Base-by-base conservation (phyloP, 2,113 vertebrate species). In the Misgurnus anguillicaudatus region DNA sequence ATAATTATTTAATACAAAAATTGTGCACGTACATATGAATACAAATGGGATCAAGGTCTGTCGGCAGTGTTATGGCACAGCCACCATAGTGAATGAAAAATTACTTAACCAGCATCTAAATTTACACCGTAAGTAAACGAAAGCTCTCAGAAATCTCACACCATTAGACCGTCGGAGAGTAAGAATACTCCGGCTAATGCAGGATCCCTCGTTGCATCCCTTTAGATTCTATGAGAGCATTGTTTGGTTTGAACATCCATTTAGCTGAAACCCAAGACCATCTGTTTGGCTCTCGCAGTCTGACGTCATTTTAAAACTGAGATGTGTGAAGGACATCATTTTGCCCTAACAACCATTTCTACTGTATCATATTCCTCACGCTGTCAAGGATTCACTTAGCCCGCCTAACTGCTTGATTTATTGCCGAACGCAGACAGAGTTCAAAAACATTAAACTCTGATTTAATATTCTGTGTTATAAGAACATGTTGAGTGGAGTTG, bases 241-340 rank as follows among this genome's bases (percentile, higher is more conserved):
- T 62, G 71, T 74, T 47, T 61, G 71, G 38, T 47, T 74, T 31
- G 71, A 21, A 36, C 41, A 14, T 75, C 21, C 73, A 75, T 75
- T 75, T 64, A 58, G 41, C 24, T 75, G 73, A 51, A 75, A 69
- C 65, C 77, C 47, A 19, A 69, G 14, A n/a, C 14, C 21, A 68
- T 60, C 47, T 53, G 61, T 48, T 51, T 77, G 31, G 21, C 61
- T 55, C 47, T 14, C 16, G 14, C 9, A 2, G 61, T 0, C 51
- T 38, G 51, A 71, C 69, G 14, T 6, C 1, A 6, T 5, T 39
- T 71, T 19, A 71, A 55, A 2, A 24, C 47, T 48, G 14, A 53
- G 36, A 70, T 11, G 48, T 3, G 4, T 0, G 4, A 48, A 41
- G 48, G 16, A 39, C 24, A 9, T 61, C 1, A 11, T 21, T 17